Base-by-base conservation (phyloP, 1,140 invertebrate genomes). In the Drosophila parvula region DNA sequence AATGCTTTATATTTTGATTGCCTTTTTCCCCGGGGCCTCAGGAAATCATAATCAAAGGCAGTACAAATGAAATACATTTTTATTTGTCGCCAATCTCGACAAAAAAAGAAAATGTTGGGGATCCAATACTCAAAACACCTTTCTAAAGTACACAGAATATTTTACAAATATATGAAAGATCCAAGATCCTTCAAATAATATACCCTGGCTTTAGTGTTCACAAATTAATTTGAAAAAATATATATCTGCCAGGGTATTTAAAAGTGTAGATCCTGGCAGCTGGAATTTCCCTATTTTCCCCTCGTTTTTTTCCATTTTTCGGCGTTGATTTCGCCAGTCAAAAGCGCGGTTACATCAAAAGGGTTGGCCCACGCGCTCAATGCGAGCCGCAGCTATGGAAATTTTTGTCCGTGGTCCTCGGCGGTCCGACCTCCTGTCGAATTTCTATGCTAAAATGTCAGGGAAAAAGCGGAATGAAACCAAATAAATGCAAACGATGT, bases 371-470 rank as follows among this genome's bases (percentile, higher is more conserved):
- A 78, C 50, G 64, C 64, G 57, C 57, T 77, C 45, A 45, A 55
- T 40, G 43, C 53, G 41, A 36, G 64, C 51, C 57, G 51, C 74
- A 73, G 76, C 64, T 89, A 88, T 88, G 84, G 78, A 89, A 89
- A 88, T 88, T 89, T 89, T 79, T 79, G 50, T 64, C 41, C 68
- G 10, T n/a, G 51, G 34, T 48, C 65, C 61, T 53, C 12, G 43
- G 22, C 30, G 43, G 22, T 50, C 53, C 73, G 36, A 45, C 69
- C 59, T 77, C 61, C 84, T 89, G 85, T 89, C 84, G 81, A 89
- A 89, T 89, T 84, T 89, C 79, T 90, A 89, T 89, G 81, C 80
- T 77, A 89, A 89, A 89, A 88, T 86, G 83, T 86, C 80, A 79
- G 79, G 74, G 61, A 76, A 62, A 74, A 76, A 67, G 45, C 53